Conservation (phyloP, 1,140 invertebrate genomes). For the Triops cancriformis region DNA sequence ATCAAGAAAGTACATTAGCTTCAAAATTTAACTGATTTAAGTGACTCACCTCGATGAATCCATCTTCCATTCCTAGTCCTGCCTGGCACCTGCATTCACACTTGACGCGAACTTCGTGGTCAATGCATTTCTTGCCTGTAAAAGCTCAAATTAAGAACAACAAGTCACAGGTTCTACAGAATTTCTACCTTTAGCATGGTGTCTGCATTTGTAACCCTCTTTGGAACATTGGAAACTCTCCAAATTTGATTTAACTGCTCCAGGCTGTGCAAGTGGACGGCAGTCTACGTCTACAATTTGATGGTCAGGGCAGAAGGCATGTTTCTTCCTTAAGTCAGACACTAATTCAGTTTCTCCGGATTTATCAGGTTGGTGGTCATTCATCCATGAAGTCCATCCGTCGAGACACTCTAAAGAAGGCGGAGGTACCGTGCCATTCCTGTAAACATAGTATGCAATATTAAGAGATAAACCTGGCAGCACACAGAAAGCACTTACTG, state of each 20-base stretch:
- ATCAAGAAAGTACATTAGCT: not conserved
- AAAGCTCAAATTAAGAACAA: not conserved
- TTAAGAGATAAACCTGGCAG: not conserved
- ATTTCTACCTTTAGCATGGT: not conserved
- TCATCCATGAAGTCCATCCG: slow-evolving; percentile 43
- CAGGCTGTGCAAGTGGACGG: slow-evolving; percentile 33
- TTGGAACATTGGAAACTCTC: slow-evolving; percentile 30
- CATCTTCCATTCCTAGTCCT: slow-evolving; percentile 38
- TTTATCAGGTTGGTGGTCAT: slow-evolving; percentile 34
- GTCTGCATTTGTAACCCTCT: slow-evolving; percentile 31
- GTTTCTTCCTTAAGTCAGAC: slow-evolving; percentile 34
- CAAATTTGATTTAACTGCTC: slow-evolving; percentile 30
- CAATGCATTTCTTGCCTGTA: slow-evolving; percentile 34
- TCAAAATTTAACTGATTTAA: not conserved
- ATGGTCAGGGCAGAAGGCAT: slow-evolving; percentile 34
- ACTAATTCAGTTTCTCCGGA: slow-evolving; percentile 39
- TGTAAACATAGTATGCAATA: not conserved
- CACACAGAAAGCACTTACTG: too few species aligned
- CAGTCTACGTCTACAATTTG: slow-evolving; percentile 37
- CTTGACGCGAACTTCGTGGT: slow-evolving; percentile 42
- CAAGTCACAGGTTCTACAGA: not conserved
- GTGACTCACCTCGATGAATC: slow-evolving; percentile 31
- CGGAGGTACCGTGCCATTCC: not conserved
- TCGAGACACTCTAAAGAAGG: slow-evolving; percentile 17
- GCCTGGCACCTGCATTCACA: slow-evolving; percentile 40